Conservation (phyloP, 92 coral and sea anemone genomes). For the Phenganax marumi region DNA sequence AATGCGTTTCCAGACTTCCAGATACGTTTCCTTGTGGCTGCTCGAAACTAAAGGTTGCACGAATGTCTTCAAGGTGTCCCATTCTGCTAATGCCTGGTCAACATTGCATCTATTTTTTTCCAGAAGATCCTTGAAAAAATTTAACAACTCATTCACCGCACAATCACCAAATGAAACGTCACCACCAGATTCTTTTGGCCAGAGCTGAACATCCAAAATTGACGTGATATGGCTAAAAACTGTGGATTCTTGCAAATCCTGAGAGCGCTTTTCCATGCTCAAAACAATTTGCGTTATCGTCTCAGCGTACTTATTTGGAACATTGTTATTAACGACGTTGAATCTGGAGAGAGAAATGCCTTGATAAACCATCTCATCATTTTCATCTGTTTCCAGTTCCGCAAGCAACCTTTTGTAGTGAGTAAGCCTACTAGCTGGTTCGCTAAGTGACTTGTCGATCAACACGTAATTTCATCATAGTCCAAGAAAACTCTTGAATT, state of each 20-base stretch:
- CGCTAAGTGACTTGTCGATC: background rate
- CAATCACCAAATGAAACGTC: slow-evolving; percentile 1
- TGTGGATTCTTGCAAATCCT: background rate
- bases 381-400: slow-evolving; percentile 1
- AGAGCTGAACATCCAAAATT: slow-evolving; percentile 2
- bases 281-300: background rate
- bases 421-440: slow-evolving; percentile 2
- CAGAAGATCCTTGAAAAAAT: slow-evolving; percentile 10
- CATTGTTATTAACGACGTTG: background rate
- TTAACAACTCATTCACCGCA: background rate
- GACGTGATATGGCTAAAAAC: background rate
- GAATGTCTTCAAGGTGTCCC: background rate
- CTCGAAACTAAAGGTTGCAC: background rate
- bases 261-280: slow-evolving; percentile 6
- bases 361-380: background rate
- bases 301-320: background rate
- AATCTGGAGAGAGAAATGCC: no score
- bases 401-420: slow-evolving; percentile 5
- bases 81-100: background rate
- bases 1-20: slow-evolving; percentile 10
- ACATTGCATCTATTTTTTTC: slow-evolving; percentile 7
- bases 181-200: slow-evolving; percentile 1
- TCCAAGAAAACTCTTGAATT: slow-evolving; percentile 21
- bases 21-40: background rate
- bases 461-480: background rate